phyloP scores from a whole-genome alignment of 2,888 invertebrate genomes.

The Megamerina dolium region DNA sequence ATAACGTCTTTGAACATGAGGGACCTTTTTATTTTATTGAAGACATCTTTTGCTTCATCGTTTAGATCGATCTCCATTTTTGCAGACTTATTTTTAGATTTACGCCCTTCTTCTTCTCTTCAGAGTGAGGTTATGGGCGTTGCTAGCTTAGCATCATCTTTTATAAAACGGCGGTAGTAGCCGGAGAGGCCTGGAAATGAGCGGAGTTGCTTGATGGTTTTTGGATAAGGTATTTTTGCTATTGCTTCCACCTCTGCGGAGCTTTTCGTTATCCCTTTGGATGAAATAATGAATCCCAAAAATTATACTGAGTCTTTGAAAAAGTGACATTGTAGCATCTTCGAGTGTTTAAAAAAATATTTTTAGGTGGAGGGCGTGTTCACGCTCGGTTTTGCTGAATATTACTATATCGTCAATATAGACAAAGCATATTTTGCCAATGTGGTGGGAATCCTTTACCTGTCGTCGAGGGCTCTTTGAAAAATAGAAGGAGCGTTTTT shows the following conservation, averaged over 20 bases:
- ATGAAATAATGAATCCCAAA: conserved; percentile 1
- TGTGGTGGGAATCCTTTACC: too few relatives aligned
- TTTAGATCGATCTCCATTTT: conserved; percentile 33
- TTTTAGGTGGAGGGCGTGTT: background rate
- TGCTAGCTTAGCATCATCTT: too few relatives aligned
- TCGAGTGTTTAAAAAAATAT: conserved; percentile 1
- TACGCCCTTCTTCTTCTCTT: conserved; percentile 16
- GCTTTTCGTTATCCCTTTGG: conserved; percentile 2
- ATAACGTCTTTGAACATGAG: too few relatives aligned
- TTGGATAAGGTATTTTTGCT: conserved; percentile 1
- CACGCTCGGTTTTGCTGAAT: conserved; percentile 2
- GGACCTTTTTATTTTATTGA: too few relatives aligned
- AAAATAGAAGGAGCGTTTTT: conserved; percentile 15
- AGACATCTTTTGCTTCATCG: conserved; percentile 14
- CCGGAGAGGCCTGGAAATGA: conserved; percentile 3
- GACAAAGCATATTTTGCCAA: too few relatives aligned
- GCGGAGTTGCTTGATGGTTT: conserved; percentile 1
- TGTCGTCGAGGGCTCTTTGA: conserved; percentile 14
- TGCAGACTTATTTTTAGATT: conserved; percentile 13
- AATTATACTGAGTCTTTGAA: background rate
- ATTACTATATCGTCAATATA: conserved; percentile 6
- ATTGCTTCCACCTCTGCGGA: background rate
- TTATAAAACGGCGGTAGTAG: background rate
- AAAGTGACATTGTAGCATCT: background rate
- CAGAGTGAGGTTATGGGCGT: background rate